These are phyloP conservation scores for Pygocentrus nattereri DNA, from an alignment of 2,797 vertebrate species.

Conservation along the genomic window DNA sequence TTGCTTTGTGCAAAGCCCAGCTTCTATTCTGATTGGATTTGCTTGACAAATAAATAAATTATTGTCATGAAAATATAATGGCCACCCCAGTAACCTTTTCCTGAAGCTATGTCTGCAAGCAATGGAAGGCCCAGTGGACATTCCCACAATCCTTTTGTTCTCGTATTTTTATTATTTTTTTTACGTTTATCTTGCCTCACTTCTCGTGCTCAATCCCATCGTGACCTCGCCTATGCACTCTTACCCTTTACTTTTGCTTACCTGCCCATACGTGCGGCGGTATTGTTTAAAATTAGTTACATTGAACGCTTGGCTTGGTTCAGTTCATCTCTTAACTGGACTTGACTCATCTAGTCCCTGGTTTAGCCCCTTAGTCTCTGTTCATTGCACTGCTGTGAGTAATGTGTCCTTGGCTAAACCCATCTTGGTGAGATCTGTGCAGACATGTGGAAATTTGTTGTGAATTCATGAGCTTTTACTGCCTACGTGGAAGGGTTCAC, in stretches of 20 bases:
- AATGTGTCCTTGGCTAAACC: not conserved
- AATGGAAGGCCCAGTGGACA: conserved; percentile 64
- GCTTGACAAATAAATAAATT: conserved; percentile 85
- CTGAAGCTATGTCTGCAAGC: conserved; percentile 68
- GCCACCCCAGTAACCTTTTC: conserved; percentile 73
- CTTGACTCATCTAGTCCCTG: not conserved
- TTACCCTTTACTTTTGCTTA: conserved; percentile 21
- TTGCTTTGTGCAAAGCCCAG: conserved; percentile 72
- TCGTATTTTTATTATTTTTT: conserved; percentile 53
- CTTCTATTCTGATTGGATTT: conserved; percentile 82
- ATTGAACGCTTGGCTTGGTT: not conserved
- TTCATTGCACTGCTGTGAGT: not conserved
- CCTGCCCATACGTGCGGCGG: conserved; percentile 1
- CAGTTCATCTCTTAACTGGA: conserved; percentile 17
- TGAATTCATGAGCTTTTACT: not conserved
- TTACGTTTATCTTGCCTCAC: conserved; percentile 66
- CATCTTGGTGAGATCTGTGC: not conserved
- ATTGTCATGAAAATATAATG: conserved; percentile 83
- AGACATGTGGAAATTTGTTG: not conserved
- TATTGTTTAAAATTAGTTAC: conserved; percentile 11
- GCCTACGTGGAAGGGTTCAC: not conserved
- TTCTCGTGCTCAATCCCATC: conserved; percentile 35
- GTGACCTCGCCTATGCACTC: conserved; percentile 54
- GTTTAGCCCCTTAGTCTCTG: not conserved
- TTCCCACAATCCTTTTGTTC: conserved; percentile 70